These are phyloP conservation scores for Mastomys coucha DNA, from an alignment of 2,113 vertebrate species.

Conservation along the genomic window DNA sequence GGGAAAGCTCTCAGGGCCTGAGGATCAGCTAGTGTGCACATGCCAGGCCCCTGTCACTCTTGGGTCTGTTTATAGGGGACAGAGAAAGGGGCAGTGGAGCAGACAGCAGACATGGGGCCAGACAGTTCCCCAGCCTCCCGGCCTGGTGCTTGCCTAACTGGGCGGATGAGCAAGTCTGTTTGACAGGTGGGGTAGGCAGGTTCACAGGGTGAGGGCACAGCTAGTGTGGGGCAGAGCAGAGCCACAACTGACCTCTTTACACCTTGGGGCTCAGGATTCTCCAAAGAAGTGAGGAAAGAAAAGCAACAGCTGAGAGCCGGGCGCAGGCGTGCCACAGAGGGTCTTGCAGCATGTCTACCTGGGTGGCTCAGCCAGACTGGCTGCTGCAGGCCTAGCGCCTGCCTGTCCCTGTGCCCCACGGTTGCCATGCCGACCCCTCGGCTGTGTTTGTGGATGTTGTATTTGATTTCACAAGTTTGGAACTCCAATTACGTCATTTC, in stretches of 20 bases:
- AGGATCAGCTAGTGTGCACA: too few relatives aligned
- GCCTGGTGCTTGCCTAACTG: background rate
- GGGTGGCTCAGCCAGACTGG: slow-evolving; percentile 26
- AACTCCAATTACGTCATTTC: slow-evolving; percentile 83
- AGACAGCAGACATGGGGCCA: background rate
- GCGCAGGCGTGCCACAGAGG: background rate
- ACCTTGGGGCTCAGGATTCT: background rate
- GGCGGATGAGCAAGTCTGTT: background rate
- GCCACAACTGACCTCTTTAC: background rate
- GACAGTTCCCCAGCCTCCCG: background rate
- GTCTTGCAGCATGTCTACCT: background rate
- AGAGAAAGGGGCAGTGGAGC: background rate
- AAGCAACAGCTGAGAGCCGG: too few relatives aligned
- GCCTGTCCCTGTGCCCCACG: slow-evolving; percentile 55
- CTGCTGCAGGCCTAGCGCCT: slow-evolving; percentile 34
- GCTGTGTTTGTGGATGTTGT: slow-evolving; percentile 83
- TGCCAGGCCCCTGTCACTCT: background rate
- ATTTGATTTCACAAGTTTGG: slow-evolving; percentile 85
- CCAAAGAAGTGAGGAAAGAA: background rate
- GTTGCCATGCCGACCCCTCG: slow-evolving; percentile 83
- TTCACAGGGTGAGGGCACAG: background rate
- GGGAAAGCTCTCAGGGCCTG: background rate
- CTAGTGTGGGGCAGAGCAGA: background rate
- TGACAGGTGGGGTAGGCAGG: background rate
- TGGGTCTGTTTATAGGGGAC: background rate